phyloP scores from a whole-genome alignment of 2,113 vertebrate species.

The Nesoenas mayeri region DNA sequence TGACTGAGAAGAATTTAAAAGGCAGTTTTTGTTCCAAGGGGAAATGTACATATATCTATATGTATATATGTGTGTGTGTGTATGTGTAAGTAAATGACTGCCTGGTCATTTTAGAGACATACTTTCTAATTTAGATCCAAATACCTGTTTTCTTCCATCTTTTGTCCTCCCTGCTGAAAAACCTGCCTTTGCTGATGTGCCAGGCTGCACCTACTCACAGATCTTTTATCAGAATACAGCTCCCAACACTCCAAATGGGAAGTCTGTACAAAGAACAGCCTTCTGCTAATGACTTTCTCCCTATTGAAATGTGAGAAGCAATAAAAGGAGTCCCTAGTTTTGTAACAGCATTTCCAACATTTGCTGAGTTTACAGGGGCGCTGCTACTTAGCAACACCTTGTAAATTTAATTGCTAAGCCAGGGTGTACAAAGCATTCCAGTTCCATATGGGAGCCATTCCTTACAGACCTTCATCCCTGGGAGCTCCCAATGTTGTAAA shows the following conservation, averaged over 20 bases:
- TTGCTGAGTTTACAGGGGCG: slow-evolving; percentile 52
- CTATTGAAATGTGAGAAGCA: slow-evolving; percentile 64
- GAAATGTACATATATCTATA: slow-evolving; percentile 18
- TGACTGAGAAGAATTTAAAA: slow-evolving; percentile 82
- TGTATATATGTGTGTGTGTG: rapidly evolving
- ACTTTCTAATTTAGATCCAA: slow-evolving; percentile 14
- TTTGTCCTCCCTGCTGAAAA: not conserved
- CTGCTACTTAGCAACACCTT: slow-evolving; percentile 61
- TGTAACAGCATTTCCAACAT: slow-evolving; percentile 48
- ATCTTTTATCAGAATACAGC: not conserved
- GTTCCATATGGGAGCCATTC: slow-evolving; percentile 65
- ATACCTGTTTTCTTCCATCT: not conserved
- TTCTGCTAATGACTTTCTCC: slow-evolving; percentile 50
- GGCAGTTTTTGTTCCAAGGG: slow-evolving; percentile 55
- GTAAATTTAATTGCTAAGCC: slow-evolving; percentile 62
- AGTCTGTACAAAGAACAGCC: slow-evolving; percentile 48
- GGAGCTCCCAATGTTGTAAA: slow-evolving; percentile 44
- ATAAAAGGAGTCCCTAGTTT: slow-evolving; percentile 51
- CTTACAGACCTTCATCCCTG: slow-evolving; percentile 40
- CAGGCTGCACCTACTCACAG: not conserved
- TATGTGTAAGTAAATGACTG: slow-evolving; percentile 23
- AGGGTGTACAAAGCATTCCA: slow-evolving; percentile 62
- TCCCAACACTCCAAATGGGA: slow-evolving; percentile 25
- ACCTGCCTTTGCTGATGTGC: not conserved
- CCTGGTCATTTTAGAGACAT: not conserved